Evolutionary conservation across 2,113 vertebrate genomes (phyloP).

Genomic region (Recurvirostra avosetta): DNA sequence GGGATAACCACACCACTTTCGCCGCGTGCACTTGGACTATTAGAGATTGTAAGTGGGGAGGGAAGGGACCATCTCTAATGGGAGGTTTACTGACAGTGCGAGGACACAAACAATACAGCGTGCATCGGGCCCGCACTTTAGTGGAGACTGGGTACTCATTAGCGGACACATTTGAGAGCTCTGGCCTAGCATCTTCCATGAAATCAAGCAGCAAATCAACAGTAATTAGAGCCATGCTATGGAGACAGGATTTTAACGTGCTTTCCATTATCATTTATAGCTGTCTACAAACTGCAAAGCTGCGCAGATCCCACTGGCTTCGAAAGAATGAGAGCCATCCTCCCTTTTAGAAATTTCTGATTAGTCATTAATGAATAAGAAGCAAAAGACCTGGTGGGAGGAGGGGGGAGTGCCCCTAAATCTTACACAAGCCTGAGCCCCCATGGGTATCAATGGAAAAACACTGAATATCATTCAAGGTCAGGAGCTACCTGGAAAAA

Average conservation of each 20-base stretch:
- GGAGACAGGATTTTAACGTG: not conserved
- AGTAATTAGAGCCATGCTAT: not conserved
- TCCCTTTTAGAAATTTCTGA: not conserved
- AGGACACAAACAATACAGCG: not conserved
- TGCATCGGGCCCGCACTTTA: rapidly evolving
- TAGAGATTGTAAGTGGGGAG: not conserved
- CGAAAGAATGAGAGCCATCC: not conserved
- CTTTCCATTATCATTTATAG: slow-evolving; percentile 33
- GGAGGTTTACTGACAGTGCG: not conserved
- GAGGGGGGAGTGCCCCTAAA: not conserved
- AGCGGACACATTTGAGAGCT: not conserved
- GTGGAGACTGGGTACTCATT: not conserved
- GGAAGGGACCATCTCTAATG: not conserved
- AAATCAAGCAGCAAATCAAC: slow-evolving; percentile 46
- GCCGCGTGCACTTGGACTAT: rapidly evolving
- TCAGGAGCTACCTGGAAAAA: not conserved
- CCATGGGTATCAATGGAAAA: not conserved
- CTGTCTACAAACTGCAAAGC: slow-evolving; percentile 4
- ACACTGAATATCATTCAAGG: not conserved
- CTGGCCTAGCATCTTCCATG: not conserved
- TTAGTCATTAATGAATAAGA: not conserved
- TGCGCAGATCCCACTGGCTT: not conserved
- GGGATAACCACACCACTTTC: not conserved
- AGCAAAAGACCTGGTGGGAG: not conserved
- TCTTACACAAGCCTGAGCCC: not conserved